Evolutionary conservation across 2,113 vertebrate species (phyloP).

Genomic region (Rhineura floridana): DNA sequence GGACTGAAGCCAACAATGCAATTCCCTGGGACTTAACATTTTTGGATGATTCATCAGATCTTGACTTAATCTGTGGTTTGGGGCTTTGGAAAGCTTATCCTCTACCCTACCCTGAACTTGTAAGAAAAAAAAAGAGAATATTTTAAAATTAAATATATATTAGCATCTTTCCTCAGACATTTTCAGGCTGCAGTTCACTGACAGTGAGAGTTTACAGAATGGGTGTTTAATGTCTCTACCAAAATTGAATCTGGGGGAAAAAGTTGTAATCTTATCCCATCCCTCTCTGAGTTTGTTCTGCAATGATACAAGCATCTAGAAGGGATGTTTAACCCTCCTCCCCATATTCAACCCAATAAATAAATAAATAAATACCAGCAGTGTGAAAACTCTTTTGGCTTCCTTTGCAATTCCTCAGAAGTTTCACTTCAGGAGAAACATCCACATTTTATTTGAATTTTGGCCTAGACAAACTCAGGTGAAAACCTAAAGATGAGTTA

Average conservation of each 20-base stretch:
- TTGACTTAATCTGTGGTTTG: slow-evolving; percentile 42
- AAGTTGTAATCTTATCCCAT: neutral
- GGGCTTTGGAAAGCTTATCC: neutral
- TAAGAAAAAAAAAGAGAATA: neutral
- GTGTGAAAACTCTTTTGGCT: neutral
- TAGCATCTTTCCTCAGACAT: neutral
- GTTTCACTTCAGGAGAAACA: neutral
- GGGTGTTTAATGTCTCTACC: neutral
- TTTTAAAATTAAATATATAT: neutral
- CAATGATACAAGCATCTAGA: neutral
- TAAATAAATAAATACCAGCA: too few relatives aligned
- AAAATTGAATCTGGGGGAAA: slow-evolving; percentile 40
- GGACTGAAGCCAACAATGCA: slow-evolving; percentile 54
- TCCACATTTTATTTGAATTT: neutral
- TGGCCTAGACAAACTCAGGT: neutral
- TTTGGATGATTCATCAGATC: slow-evolving; percentile 63
- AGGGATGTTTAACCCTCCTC: neutral
- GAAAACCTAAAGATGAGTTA: neutral
- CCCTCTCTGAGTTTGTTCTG: neutral
- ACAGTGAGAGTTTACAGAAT: slow-evolving; percentile 24
- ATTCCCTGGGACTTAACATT: slow-evolving; percentile 48
- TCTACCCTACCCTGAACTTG: slow-evolving; percentile 16
- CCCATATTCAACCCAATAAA: too few relatives aligned
- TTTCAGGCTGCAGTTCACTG: neutral
- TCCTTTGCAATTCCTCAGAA: neutral